Evolutionary conservation across 1,140 invertebrate genomes (phyloP), one percentile per base, ranked within the genome.

Genomic region (Aphaenogaster ashmeadi): DNA sequence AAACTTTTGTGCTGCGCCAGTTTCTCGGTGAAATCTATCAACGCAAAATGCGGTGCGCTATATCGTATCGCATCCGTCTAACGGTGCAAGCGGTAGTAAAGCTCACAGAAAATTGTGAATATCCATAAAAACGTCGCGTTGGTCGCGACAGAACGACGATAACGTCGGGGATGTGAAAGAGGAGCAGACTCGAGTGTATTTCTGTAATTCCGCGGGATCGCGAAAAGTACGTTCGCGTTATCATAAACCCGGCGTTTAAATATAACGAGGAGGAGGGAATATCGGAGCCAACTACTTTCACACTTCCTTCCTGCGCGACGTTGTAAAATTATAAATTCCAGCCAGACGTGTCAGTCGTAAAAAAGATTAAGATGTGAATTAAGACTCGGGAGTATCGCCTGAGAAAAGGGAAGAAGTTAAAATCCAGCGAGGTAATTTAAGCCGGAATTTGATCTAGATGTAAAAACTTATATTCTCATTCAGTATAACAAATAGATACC

Each of bases 131-230:
- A 83, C 66, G 7, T 36, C 44, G 41, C 13, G 67, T 38, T n/a
- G 54, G 66, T 27, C 38, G 52, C 41, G 67, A 83, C 27, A 44
- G 54, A 71, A 60, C 38, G 41, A 11, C 52, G 80, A 83, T 83
- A 83, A 83, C 80, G 80, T 60, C 67, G 21, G 11, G 18, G 15
- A 38, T 60, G 18, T 60, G 54, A 60, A 60, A 50, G 33, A 54
- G 44, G 15, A 38, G 21, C 78, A 21, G 54, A 33, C 18, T 72
- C 52, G 67, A 33, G 60, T 83, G 80, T 27, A 27, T 60, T 74
- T 84, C 80, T 56, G 80, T 60, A 84, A 84, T 84, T 60, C 27
- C 41, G 54, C 33, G 80, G 67, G 60, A 83, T 83, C 67, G 54
- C 78, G 64, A 36, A 44, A 81, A 71, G 47, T 81, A 81, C 41